A percentile compares a stretch with the other conserved stretches of the same genome.
These are phyloP conservation scores for Astropecten irregularis DNA, from an alignment of 53 echinoderm and acorn worm genomes.

Conservation along the genomic window DNA sequence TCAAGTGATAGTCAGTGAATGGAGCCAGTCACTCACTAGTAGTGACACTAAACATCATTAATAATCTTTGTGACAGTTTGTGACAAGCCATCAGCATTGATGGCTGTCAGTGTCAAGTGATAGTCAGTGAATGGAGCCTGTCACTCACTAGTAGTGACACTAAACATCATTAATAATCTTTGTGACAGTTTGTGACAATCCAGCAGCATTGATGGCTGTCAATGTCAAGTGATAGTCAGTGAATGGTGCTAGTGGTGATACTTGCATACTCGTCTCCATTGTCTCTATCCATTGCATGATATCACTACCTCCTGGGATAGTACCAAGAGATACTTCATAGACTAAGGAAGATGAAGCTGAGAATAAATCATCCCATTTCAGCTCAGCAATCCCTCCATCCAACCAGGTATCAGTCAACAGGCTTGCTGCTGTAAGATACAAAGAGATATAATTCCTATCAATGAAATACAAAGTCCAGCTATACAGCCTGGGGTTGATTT, in stretches of 20 bases:
- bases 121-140: constrained; percentile 14
- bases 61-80: constrained; percentile 13
- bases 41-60: not conserved
- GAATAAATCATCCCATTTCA: constrained; percentile 40
- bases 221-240: constrained; percentile 41
- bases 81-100: not conserved
- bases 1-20: constrained; percentile 24
- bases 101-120: not conserved
- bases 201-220: constrained; percentile 49
- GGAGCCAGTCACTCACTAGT: too few relatives aligned
- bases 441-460: too few relatives aligned
- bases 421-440: not conserved
- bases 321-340: constrained; percentile 52
- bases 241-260: not conserved
- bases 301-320: constrained; percentile 39
- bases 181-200: constrained; percentile 22
- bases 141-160: too few relatives aligned
- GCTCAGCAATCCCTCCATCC: not conserved
- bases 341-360: constrained; percentile 3
- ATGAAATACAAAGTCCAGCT: too few relatives aligned
- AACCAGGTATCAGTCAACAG: not conserved
- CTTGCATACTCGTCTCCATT: not conserved
- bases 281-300: constrained; percentile 53
- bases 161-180: constrained; percentile 1
- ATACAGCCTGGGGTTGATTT: too few relatives aligned